These are phyloP conservation scores for Pithecia hirsuta DNA, from an alignment of 2,797 vertebrate species.

Conservation along the genomic window DNA sequence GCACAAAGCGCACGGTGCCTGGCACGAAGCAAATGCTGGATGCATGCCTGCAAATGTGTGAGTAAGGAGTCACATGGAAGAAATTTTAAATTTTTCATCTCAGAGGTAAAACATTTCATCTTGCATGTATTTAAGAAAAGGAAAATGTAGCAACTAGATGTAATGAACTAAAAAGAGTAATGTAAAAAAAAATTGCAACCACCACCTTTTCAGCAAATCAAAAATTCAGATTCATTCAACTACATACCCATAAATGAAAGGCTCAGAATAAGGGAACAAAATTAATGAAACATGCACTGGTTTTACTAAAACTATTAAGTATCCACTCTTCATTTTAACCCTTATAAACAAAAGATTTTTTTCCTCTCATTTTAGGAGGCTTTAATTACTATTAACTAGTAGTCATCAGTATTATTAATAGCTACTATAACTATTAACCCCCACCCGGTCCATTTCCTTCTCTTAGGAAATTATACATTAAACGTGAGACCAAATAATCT, in stretches of 20 bases:
- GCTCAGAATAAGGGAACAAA: not conserved
- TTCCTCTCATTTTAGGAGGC: not conserved
- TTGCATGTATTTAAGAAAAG: not conserved
- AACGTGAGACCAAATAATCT: not conserved
- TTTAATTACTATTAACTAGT: not conserved
- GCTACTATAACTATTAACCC: not conserved
- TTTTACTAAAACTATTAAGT: not conserved
- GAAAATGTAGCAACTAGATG: not conserved
- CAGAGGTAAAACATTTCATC: not conserved
- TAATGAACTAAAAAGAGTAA: not conserved
- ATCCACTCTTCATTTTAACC: not conserved
- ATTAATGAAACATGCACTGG: not conserved
- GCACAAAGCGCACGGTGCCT: rapidly evolving
- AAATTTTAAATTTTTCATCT: not conserved
- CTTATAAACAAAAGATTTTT: not conserved
- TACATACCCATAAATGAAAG: not conserved
- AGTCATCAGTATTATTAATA: not conserved
- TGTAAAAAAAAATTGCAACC: not conserved
- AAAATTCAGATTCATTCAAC: not conserved
- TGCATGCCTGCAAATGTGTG: rapidly evolving
- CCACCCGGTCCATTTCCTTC: not conserved
- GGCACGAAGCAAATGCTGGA: not conserved
- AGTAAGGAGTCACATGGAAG: not conserved
- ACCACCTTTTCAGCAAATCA: constrained; percentile 1
- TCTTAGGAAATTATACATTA: constrained; percentile 26